Base-by-base conservation (phyloP, 2,113 vertebrate genomes). In the Gavialis gangeticus region DNA sequence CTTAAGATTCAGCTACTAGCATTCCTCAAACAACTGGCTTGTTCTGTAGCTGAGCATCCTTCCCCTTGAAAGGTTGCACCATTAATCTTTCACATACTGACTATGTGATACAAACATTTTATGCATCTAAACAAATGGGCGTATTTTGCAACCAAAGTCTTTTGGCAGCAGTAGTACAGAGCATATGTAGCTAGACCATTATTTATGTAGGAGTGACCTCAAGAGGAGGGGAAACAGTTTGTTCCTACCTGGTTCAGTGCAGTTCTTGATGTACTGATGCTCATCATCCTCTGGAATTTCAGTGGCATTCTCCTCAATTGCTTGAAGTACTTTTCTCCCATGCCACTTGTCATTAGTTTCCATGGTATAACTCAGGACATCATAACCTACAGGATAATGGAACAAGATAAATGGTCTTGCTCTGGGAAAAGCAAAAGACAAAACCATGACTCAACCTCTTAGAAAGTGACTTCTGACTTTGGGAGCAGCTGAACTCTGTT, bases 241-340 rank as follows among this genome's bases (percentile, higher is more conserved):
- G 10, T 12, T 79, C 94, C 97, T 98, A 99, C 99, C 99, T 98
- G 99, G 99, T 27, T 99, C 99, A 4, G 99, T 99, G 98, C 99
- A 99, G 96, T 99, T 99, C 88, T 98, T 99, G 93, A 92, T 64
- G 3, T 89, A 96, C 1, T 62, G 85, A 37, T 96, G 94, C 18
- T 95, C 97, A 0, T 62, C 67, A 1, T 97, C 91, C 94, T 96
- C 98, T 0, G 98, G 97, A 80, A 94, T 79, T 1, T 98, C 94
- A 0, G 98, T 99, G 13, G 91, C 71, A 69, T 99, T 99, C 84
- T 96, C 97, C 69, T 97, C 95, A 1, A 82, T 84, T 3, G 97
- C 95, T 62, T 99, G 98, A 79, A 99, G 98, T 7, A 99, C 98
- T 94, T 97, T 98, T n/a, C 99, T 98, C 58, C 98, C 97, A 10